Conservation (phyloP, 2,888 invertebrate species). For the Blastobasis lacticolella region DNA sequence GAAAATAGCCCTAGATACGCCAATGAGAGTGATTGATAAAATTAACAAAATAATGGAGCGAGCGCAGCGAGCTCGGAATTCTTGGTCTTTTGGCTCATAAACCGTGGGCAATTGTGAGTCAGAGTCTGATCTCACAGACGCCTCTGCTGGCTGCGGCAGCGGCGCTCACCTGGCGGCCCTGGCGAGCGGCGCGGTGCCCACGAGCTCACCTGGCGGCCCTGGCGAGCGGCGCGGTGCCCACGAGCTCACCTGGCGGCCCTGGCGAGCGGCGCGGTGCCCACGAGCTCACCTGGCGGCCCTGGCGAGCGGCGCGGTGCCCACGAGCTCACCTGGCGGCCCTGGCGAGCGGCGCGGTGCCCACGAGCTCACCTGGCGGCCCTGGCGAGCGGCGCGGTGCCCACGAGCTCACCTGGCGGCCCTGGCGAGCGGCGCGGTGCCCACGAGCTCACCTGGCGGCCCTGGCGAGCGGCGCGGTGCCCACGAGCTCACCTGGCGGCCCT, state of each 20-base stretch:
- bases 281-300: background rate
- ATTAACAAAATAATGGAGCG: too few species aligned
- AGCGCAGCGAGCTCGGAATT: too few species aligned
- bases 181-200: too few species aligned
- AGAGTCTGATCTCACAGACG: too few species aligned
- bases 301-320: background rate
- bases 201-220: background rate
- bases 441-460: constrained; percentile 62
- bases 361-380: background rate
- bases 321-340: background rate
- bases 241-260: background rate
- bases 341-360: background rate
- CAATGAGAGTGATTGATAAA: too few species aligned
- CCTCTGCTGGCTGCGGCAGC: too few species aligned
- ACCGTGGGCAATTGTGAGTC: too few species aligned
- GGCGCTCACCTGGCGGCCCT: too few species aligned
- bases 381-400: background rate
- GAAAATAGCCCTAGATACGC: too few species aligned
- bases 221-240: background rate
- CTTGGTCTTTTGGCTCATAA: too few species aligned
- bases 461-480: constrained; percentile 73
- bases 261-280: background rate
- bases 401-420: background rate
- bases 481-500: constrained; percentile 81
- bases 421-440: constrained; percentile 64